Conservation (phyloP, 2,113 vertebrate species). For the Syrmaticus mikado region DNA sequence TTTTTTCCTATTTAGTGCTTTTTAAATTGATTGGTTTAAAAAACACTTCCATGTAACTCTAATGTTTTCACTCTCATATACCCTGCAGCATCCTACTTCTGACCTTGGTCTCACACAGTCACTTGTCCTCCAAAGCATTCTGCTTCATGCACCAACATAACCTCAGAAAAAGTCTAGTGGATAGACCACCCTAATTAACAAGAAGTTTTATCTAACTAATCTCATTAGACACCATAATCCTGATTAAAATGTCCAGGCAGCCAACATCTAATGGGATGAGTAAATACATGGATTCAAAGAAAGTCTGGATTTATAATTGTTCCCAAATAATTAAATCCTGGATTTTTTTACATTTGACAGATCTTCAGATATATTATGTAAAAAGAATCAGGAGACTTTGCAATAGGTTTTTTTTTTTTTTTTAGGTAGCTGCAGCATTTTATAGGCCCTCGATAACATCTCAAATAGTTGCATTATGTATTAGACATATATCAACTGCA, state of each 20-base stretch:
- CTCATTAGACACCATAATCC: slow-evolving; percentile 51
- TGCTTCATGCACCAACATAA: neutral
- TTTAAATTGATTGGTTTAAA: neutral
- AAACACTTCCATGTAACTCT: neutral
- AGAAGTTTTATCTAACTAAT: slow-evolving; percentile 31
- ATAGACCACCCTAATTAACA: slow-evolving; percentile 35
- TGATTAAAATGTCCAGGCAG: slow-evolving; percentile 25
- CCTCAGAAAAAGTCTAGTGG: neutral
- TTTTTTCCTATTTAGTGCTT: neutral
- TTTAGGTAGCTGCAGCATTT: neutral
- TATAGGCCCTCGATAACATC: neutral
- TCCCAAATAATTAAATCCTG: neutral
- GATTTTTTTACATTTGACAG: neutral
- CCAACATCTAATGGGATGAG: neutral
- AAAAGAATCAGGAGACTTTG: neutral
- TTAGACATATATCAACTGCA: neutral
- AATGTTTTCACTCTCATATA: neutral
- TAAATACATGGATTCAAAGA: neutral
- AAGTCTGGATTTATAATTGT: neutral
- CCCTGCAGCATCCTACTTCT: fast-evolving
- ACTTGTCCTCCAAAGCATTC: neutral
- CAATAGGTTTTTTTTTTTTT: neutral
- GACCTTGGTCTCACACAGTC: neutral
- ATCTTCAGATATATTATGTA: neutral
- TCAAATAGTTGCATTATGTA: neutral